These are phyloP conservation scores for Priocnemis perturbator DNA, from an alignment of 2,888 invertebrate species.

Conservation along the genomic window DNA sequence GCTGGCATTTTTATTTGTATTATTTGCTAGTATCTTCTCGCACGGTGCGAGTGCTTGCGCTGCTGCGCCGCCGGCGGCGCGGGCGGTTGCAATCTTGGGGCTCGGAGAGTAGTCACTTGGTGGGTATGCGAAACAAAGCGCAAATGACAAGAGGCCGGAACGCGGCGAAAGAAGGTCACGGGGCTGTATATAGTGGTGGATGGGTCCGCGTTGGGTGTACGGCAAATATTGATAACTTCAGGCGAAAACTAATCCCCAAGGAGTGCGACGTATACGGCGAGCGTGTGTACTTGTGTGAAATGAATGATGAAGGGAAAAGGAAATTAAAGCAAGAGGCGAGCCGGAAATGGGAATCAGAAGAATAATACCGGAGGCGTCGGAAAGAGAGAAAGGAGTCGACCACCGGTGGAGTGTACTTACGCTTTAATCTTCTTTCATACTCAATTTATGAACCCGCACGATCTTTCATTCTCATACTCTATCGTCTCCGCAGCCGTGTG, in stretches of 20 bases:
- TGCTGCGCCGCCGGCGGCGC: no score
- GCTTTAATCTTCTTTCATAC: constrained; percentile 43
- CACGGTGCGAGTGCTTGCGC: constrained; percentile 7
- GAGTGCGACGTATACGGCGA: no score
- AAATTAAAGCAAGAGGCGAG: no score
- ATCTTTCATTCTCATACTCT: not conserved
- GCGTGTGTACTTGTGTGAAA: no score
- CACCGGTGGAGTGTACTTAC: constrained; percentile 31
- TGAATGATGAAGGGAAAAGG: no score
- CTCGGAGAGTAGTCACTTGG: not conserved
- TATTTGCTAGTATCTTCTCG: constrained; percentile 49
- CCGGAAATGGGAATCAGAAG: no score
- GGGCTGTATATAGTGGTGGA: no score
- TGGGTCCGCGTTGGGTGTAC: no score
- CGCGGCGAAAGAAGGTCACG: not conserved
- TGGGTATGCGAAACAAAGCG: constrained; percentile 16
- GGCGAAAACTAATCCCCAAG: no score
- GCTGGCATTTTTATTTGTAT: constrained; percentile 53
- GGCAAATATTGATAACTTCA: no score
- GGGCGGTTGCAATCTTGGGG: constrained; percentile 4
- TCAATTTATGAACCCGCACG: constrained; percentile 32
- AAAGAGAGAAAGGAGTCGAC: constrained; percentile 1
- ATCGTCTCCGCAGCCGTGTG: constrained; percentile 9
- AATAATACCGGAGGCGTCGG: constrained; percentile 4
- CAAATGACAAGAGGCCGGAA: not conserved